Evolutionary conservation across 2,797 vertebrate species (phyloP), one percentile per base, ranked within the genome.

Genomic region (Centroberyx gerrardi): DNA sequence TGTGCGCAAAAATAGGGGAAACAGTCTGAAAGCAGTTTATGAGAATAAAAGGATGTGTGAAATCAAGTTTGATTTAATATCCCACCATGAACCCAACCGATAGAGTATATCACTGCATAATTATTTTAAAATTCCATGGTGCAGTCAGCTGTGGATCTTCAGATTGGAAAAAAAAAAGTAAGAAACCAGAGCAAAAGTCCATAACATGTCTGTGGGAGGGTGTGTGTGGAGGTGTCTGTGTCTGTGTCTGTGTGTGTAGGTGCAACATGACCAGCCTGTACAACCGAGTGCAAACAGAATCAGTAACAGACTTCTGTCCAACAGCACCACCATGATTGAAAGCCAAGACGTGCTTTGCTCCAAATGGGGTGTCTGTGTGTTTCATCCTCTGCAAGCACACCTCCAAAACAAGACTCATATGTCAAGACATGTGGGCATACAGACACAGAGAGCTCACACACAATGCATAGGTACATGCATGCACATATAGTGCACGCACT

Each of bases 121-220:
- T 81, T 56, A 55, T 49, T 81, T 84, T 77, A 83, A 84, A 90
- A 86, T 54, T 29, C 44, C 68, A 68, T 56, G 53, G 72, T 64
- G 68, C 38, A 55, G 31, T 84, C 76, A 61, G 27, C 33, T 69
- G 54, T 74, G 61, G 18, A 54, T 77, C 63, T 77, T 74, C 62
- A 64, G 63, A 61, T 52, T 63, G 66, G 52, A 85, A 79, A 22
- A 84, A 46, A 66, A 77, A 67, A 68, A 8, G 63, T 58, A 81
- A 78, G n/a, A n/a, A n/a, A n/a, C n/a, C n/a, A n/a, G n/a, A n/a
- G n/a, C n/a, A n/a, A 1, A 22, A 22, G 22, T 87, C 79, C 9
- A 40, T 82, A 78, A 65, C 69, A 89, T 87, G 74, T 92, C 76
- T 94, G 93, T 95, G 79, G 72, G 82, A 82, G 62, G 65, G 68